Conservation (phyloP, 2,113 vertebrate genomes). For the Ornithorhynchus anatinus region DNA sequence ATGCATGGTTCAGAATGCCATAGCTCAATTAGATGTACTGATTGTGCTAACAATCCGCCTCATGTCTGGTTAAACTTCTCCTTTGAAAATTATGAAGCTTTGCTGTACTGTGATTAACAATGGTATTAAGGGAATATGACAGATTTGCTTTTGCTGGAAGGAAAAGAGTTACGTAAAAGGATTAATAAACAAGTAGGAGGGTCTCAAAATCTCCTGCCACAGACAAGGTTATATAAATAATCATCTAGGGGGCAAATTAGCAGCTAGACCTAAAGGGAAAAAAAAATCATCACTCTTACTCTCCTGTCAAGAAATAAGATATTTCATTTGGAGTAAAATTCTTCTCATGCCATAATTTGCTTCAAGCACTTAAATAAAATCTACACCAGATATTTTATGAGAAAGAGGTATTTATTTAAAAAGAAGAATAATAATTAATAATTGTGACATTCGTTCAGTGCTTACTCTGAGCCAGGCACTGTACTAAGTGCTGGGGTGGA, state of each 20-base stretch:
- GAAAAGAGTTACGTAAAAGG: constrained; percentile 27
- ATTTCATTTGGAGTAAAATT: background rate
- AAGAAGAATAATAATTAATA: no score
- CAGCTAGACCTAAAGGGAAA: constrained; percentile 12
- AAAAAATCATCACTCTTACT: constrained; percentile 10
- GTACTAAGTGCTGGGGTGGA: no score
- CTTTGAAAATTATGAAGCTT: constrained; percentile 52
- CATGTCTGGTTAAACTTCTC: constrained; percentile 50
- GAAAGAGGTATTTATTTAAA: background rate
- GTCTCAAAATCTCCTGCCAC: background rate
- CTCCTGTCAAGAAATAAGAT: background rate
- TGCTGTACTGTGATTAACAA: constrained; percentile 48
- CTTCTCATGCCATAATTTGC: background rate
- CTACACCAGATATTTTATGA: background rate
- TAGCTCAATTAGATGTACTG: constrained; percentile 47
- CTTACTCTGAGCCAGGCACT: no score
- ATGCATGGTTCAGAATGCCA: constrained; percentile 45
- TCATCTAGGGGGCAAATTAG: constrained; percentile 17
- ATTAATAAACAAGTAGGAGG: constrained; percentile 34
- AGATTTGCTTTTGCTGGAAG: constrained; percentile 25
- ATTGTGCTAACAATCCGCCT: constrained; percentile 44
- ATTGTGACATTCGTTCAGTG: no score
- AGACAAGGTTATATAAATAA: constrained; percentile 11
- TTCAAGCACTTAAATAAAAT: background rate
- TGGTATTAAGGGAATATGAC: constrained; percentile 34